These are phyloP conservation scores for Carassius carassius DNA, from an alignment of 2,113 vertebrate species.

Conservation along the genomic window DNA sequence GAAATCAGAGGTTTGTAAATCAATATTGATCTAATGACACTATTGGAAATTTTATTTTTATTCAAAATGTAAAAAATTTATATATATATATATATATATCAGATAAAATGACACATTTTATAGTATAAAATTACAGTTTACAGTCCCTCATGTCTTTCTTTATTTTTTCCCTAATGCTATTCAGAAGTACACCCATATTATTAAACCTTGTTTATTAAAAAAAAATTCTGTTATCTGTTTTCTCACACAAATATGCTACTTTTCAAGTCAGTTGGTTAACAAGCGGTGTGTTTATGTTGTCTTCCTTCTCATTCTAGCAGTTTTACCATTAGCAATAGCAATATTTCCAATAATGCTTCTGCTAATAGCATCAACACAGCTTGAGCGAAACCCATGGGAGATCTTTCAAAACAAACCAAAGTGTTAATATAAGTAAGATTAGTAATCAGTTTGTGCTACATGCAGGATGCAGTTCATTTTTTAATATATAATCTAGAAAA, in stretches of 20 bases:
- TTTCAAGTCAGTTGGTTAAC: background rate
- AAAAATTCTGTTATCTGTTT: background rate
- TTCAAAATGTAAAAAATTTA: background rate
- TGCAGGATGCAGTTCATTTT: background rate
- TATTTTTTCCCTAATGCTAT: background rate
- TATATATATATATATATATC: background rate
- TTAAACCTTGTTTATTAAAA: background rate
- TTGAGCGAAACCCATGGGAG: background rate
- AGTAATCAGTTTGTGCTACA: background rate
- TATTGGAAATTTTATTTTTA: no score
- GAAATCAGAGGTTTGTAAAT: background rate
- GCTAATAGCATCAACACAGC: background rate
- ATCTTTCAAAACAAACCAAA: background rate
- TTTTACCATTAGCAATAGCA: no score
- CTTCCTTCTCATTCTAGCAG: background rate
- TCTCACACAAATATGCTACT: no score
- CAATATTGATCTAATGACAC: background rate
- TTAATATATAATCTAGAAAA: background rate
- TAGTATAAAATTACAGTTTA: background rate
- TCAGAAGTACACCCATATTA: background rate
- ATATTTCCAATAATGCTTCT: no score
- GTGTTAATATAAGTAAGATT: background rate
- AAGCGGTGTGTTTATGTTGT: background rate
- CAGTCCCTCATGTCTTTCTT: background rate
- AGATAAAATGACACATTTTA: background rate